These are phyloP conservation scores for Thalpophila matura DNA, from an alignment of 2,888 invertebrate species.

Conservation along the genomic window DNA sequence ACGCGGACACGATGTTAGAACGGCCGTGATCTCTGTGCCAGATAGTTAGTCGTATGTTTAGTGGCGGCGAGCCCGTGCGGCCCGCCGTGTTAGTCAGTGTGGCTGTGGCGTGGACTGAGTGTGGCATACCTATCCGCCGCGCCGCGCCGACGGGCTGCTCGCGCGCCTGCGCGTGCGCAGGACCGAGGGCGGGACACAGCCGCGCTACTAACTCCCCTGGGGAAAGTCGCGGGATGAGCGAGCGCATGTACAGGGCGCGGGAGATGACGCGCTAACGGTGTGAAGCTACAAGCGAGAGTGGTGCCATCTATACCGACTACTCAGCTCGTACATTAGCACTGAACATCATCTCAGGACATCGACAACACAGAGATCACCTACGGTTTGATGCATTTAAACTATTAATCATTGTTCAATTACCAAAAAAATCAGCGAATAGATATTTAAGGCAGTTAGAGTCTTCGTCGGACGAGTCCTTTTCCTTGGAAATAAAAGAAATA, in stretches of 20 bases:
- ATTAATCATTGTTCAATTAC: conserved; percentile 83
- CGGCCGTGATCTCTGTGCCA: conserved; percentile 76
- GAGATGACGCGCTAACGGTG: conserved; percentile 34
- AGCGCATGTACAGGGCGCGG: conserved; percentile 49
- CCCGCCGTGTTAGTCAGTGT: conserved; percentile 47
- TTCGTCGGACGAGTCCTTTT: conserved; percentile 87
- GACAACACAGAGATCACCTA: conserved; percentile 87
- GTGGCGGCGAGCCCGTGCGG: conserved; percentile 63
- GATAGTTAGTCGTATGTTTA: conserved; percentile 56
- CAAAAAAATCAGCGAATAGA: conserved; percentile 93
- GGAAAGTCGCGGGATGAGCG: conserved; percentile 72
- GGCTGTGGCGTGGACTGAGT: conserved; percentile 20
- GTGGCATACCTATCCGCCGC: conserved; percentile 46
- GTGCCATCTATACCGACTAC: conserved; percentile 74
- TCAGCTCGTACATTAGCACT: conserved; percentile 71
- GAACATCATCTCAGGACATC: conserved; percentile 78
- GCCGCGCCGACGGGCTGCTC: conserved; percentile 31
- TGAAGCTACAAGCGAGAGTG: conserved; percentile 61
- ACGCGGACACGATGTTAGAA: conserved; percentile 66
- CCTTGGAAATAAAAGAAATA: conserved; percentile 84
- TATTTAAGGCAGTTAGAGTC: conserved; percentile 93
- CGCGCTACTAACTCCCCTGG: conserved; percentile 84
- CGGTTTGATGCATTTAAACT: conserved; percentile 71
- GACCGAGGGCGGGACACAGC: conserved; percentile 74
- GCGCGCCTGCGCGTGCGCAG: conserved; percentile 36